These are phyloP conservation scores for Catocala nupta DNA, from an alignment of 2,888 invertebrate species.

Conservation along the genomic window DNA sequence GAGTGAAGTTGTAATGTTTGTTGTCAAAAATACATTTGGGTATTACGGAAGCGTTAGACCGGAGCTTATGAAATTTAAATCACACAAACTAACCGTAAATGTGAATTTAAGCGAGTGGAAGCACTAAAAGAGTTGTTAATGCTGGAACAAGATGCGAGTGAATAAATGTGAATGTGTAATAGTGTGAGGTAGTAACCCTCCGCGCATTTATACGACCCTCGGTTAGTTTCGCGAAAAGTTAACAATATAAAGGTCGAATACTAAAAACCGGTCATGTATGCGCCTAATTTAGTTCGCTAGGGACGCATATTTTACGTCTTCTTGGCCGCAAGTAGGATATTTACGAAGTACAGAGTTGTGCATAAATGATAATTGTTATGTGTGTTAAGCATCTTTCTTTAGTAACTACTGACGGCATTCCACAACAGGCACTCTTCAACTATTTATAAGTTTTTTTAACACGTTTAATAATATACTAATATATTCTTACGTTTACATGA, in stretches of 20 bases:
- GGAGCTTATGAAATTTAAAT: slow-evolving; percentile 52
- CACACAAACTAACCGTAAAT: slow-evolving; percentile 45
- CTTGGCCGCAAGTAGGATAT: slow-evolving; percentile 10
- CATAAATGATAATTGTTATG: not conserved
- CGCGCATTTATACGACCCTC: slow-evolving; percentile 46
- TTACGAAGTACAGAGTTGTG: slow-evolving; percentile 6
- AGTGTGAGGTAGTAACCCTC: slow-evolving; percentile 47
- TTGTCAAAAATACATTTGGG: slow-evolving; percentile 17
- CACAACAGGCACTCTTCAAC: too few relatives aligned
- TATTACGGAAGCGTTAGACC: slow-evolving; percentile 22
- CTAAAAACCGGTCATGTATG: slow-evolving; percentile 63
- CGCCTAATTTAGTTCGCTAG: slow-evolving; percentile 54
- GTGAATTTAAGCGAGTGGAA: slow-evolving; percentile 43
- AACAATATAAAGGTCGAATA: slow-evolving; percentile 67
- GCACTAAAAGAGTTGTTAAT: slow-evolving; percentile 40
- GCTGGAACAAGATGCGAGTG: slow-evolving; percentile 48
- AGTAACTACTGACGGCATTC: too few relatives aligned
- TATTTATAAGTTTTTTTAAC: too few relatives aligned
- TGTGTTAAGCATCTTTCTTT: too few relatives aligned
- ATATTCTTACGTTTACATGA: too few relatives aligned
- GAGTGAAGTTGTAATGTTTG: not conserved
- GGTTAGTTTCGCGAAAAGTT: slow-evolving; percentile 65
- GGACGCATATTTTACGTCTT: slow-evolving; percentile 41
- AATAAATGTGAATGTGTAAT: slow-evolving; percentile 50
- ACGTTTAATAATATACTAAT: too few relatives aligned